A percentile compares a stretch with the other conserved stretches of the same genome.
phyloP scores from a whole-genome alignment of 2,797 vertebrate genomes.

The Malacoraja senta region DNA sequence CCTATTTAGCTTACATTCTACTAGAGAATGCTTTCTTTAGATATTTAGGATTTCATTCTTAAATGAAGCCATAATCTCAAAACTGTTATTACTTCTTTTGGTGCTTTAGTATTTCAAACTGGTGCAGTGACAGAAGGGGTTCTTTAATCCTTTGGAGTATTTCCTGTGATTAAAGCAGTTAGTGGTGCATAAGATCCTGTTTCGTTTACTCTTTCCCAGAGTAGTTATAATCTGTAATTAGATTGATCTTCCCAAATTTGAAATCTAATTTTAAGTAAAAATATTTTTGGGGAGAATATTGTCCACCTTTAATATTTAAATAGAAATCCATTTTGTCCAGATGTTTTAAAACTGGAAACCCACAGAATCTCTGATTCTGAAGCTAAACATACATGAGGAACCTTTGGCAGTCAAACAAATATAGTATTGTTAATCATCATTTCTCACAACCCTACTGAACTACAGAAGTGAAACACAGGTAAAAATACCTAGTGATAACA shows the following conservation, averaged over 20 bases:
- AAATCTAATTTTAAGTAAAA: conserved; percentile 3
- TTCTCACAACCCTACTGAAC: not conserved
- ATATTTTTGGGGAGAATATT: not conserved
- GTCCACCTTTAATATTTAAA: not conserved
- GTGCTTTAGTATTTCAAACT: conserved; percentile 12
- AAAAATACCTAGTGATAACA: not conserved
- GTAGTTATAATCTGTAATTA: conserved; percentile 33
- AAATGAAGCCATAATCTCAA: not conserved
- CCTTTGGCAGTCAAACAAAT: not conserved
- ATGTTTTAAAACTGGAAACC: not conserved
- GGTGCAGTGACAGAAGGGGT: conserved; percentile 8
- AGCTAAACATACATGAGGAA: not conserved
- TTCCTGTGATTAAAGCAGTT: conserved; percentile 36
- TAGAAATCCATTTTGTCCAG: not conserved
- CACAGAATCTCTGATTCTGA: not conserved
- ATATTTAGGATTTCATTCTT: not conserved
- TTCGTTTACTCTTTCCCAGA: conserved; percentile 9
- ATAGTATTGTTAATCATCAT: not conserved
- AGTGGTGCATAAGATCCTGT: conserved; percentile 18
- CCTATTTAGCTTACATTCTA: not conserved
- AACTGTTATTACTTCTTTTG: not conserved
- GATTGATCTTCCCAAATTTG: conserved; percentile 19
- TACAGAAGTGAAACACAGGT: not conserved
- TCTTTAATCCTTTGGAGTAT: conserved; percentile 26
- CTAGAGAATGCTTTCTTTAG: not conserved